Evolutionary conservation across 1,140 invertebrate species (phyloP).

Genomic region (Nylanderia fulva): DNA sequence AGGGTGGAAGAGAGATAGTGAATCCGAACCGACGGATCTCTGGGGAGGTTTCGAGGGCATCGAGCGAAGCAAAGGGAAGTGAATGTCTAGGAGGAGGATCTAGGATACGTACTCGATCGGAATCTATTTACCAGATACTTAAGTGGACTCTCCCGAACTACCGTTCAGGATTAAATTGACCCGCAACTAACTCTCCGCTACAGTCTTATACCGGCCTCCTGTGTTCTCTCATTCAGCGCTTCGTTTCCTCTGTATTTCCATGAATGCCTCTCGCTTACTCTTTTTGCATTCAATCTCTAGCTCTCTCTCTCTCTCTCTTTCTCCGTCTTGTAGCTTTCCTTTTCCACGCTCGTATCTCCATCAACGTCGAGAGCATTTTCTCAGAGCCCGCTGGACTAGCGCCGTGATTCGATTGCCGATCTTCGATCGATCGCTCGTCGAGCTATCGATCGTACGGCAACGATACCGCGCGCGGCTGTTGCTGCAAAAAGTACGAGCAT

Average conservation of each 20-base stretch:
- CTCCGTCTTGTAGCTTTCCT: background rate
- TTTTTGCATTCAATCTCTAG: background rate
- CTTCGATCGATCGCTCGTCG: background rate
- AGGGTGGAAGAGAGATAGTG: slow-evolving; percentile 1
- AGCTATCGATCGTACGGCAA: background rate
- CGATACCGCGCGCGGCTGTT: background rate
- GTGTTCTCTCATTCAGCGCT: background rate
- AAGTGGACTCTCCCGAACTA: slow-evolving; percentile 70
- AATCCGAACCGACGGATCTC: background rate
- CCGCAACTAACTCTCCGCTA: slow-evolving; percentile 59
- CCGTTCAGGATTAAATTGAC: slow-evolving; percentile 75
- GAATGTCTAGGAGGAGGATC: slow-evolving; percentile 65
- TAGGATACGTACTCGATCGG: slow-evolving; percentile 68
- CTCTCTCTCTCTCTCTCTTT: too few relatives aligned
- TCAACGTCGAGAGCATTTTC: slow-evolving; percentile 9
- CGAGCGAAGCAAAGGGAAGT: slow-evolving; percentile 58
- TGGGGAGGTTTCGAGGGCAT: background rate
- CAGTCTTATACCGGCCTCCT: background rate
- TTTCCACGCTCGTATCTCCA: background rate
- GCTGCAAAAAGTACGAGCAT: background rate
- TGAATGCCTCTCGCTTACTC: background rate
- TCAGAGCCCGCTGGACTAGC: background rate
- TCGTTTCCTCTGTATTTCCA: background rate
- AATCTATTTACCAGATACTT: slow-evolving; percentile 77
- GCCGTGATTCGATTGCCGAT: background rate